These are phyloP conservation scores for Babyrousa celebensis DNA, from an alignment of 2,797 vertebrate species.

Conservation along the genomic window DNA sequence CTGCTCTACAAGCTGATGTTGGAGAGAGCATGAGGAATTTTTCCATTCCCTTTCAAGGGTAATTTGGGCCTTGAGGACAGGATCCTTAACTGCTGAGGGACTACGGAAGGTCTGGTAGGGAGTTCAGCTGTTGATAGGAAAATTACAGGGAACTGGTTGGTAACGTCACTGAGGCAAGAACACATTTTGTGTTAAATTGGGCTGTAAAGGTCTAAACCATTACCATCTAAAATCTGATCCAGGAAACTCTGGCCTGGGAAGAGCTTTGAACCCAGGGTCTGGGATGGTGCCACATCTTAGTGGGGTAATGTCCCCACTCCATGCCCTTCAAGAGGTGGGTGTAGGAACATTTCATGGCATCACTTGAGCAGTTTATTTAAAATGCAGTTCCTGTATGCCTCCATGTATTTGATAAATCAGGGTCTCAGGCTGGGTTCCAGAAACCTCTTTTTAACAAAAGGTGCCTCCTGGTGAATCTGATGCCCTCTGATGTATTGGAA, in stretches of 20 bases:
- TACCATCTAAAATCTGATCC: conserved; percentile 77
- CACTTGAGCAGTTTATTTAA: neutral
- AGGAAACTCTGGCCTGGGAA: conserved; percentile 55
- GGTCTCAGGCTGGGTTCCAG: neutral
- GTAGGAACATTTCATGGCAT: neutral
- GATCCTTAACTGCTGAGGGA: conserved; percentile 69
- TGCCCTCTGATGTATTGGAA: neutral
- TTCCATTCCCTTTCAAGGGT: conserved; percentile 79
- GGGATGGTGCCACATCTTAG: neutral
- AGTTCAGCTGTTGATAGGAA: conserved; percentile 85
- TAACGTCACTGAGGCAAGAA: conserved; percentile 84
- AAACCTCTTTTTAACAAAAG: conserved; percentile 26
- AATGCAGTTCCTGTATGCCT: neutral
- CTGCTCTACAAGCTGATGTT: neutral
- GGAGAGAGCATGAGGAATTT: conserved; percentile 12
- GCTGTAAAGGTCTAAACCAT: conserved; percentile 78
- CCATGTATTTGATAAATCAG: neutral
- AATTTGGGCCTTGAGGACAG: conserved; percentile 79
- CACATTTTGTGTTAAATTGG: conserved; percentile 86
- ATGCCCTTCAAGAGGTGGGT: neutral
- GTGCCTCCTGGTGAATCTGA: neutral
- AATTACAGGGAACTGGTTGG: conserved; percentile 81
- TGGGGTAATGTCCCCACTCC: neutral
- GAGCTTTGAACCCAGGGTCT: conserved; percentile 22
- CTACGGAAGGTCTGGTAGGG: conserved; percentile 58